Evolutionary conservation across 2,113 vertebrate species (phyloP).

Genomic region (Cygnus buccinator): DNA sequence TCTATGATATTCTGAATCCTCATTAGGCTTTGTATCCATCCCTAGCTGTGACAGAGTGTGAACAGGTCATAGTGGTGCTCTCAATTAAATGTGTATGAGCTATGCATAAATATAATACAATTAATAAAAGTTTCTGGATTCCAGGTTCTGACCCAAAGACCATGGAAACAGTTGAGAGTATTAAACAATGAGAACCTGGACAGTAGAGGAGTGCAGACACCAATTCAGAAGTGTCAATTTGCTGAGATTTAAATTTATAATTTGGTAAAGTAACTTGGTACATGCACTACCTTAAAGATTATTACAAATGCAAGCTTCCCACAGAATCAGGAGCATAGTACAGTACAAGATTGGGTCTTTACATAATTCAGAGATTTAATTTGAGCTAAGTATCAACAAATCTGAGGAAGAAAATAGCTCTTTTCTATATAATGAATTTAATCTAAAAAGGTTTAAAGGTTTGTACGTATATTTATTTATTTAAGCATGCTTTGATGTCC

Average conservation of each 20-base stretch:
- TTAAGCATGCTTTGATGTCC: not conserved
- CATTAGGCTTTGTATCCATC: not conserved
- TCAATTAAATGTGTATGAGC: not conserved
- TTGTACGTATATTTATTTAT: not conserved
- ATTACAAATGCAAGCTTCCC: not conserved
- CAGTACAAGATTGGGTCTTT: not conserved
- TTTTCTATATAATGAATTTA: not conserved
- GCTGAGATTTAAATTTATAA: not conserved
- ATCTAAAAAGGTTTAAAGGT: not conserved
- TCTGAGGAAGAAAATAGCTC: not conserved
- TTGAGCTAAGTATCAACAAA: not conserved
- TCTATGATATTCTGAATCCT: not conserved
- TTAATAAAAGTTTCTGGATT: not conserved
- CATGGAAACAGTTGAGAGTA: not conserved
- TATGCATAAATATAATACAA: not conserved
- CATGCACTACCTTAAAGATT: rapidly evolving
- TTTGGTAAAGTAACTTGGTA: not conserved
- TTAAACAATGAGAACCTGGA: not conserved
- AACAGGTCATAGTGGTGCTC: not conserved
- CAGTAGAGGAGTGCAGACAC: not conserved
- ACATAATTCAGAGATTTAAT: not conserved
- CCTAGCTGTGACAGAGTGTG: not conserved
- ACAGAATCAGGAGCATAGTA: not conserved
- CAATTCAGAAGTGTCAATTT: not conserved
- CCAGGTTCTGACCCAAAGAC: not conserved